Conservation (phyloP, 2,797 vertebrate species). For the Sebastes oblongus region DNA sequence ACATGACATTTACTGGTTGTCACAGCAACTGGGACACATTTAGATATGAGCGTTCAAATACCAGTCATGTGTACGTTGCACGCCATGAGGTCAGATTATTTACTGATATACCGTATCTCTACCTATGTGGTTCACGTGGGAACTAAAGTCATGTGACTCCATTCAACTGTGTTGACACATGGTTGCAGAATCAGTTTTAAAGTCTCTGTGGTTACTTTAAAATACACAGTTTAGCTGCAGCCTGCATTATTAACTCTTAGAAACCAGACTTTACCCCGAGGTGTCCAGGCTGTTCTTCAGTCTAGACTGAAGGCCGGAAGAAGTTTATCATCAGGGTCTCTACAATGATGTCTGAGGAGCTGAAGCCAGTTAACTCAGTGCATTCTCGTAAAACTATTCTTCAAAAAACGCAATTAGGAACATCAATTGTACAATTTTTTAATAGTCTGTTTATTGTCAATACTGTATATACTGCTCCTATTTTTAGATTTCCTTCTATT, state of each 20-base stretch:
- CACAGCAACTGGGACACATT: constrained; percentile 14
- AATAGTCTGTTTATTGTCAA: no score
- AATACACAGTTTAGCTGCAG: background rate
- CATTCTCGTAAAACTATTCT: background rate
- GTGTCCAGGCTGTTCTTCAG: background rate
- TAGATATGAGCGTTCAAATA: constrained; percentile 10
- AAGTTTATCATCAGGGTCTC: background rate
- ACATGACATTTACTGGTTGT: constrained; percentile 18
- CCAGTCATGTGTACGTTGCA: constrained; percentile 21
- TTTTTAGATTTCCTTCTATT: no score
- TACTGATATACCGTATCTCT: background rate
- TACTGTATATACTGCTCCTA: no score
- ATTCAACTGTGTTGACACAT: background rate
- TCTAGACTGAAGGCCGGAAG: background rate
- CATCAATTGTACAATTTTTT: background rate
- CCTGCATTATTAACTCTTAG: background rate
- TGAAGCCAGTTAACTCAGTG: background rate
- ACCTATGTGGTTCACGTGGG: background rate
- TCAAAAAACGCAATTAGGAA: background rate
- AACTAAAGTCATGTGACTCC: background rate
- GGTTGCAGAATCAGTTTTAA: background rate
- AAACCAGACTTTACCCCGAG: constrained; percentile 17
- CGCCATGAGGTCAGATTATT: constrained; percentile 7
- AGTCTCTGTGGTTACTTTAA: background rate
- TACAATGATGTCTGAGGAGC: background rate